Conservation (phyloP, 2,113 vertebrate species). For the Oophaga pumilio region DNA sequence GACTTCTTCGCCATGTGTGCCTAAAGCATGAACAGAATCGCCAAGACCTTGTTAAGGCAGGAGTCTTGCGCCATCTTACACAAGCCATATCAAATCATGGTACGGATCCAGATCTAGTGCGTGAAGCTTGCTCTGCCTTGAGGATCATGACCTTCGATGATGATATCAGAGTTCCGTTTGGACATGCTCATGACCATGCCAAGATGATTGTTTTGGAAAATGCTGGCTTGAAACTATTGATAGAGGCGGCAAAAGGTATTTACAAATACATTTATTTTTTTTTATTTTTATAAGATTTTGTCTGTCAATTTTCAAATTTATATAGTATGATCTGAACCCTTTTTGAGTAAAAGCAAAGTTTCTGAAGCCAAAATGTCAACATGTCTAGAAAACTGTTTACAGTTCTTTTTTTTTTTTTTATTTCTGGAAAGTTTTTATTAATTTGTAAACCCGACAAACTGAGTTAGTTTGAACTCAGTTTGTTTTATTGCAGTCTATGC, state of each 20-base stretch:
- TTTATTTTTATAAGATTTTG: no score
- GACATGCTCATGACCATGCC: slow-evolving; percentile 88
- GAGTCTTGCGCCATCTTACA: slow-evolving; percentile 76
- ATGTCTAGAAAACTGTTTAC: no score
- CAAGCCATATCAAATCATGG: slow-evolving; percentile 70
- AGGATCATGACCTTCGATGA: slow-evolving; percentile 92
- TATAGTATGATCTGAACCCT: no score
- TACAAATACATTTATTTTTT: neutral
- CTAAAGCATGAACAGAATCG: slow-evolving; percentile 92
- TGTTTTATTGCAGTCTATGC: no score
- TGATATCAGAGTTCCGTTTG: slow-evolving; percentile 88
- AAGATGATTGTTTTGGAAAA: slow-evolving; percentile 90
- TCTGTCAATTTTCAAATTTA: no score
- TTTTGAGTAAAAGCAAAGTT: no score
- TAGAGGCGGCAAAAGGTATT: slow-evolving; percentile 88
- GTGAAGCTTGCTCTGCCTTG: slow-evolving; percentile 76
- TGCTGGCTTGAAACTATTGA: slow-evolving; percentile 81
- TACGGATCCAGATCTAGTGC: slow-evolving; percentile 70
- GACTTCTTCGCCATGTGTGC: slow-evolving; percentile 77
- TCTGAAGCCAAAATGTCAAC: no score
- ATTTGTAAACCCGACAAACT: no score
- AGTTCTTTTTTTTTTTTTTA: no score
- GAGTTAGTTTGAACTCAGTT: no score
- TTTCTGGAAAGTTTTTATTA: no score
- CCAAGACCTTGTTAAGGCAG: slow-evolving; percentile 81